Conservation (phyloP, 2,888 invertebrate species). For the Timema cristinae region DNA sequence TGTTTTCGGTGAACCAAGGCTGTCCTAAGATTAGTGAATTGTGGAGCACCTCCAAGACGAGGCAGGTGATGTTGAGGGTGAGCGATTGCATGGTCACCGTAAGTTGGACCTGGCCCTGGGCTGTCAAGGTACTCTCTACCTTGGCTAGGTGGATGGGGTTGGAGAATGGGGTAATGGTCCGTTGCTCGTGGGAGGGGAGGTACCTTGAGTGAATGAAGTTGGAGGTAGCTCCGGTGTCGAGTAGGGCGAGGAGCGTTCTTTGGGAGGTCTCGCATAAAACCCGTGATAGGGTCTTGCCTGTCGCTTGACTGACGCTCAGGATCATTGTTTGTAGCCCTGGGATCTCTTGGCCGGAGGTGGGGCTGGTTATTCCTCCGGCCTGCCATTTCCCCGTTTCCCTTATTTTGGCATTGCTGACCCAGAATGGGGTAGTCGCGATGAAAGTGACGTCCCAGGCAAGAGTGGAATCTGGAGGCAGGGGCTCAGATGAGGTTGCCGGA, state of each 20-base stretch:
- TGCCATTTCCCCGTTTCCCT: neutral
- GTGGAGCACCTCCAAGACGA: too few species aligned
- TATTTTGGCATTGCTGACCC: neutral
- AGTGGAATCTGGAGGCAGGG: neutral
- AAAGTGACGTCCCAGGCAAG: neutral
- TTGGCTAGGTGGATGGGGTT: too few species aligned
- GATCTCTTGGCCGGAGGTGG: neutral
- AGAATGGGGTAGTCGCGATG: neutral
- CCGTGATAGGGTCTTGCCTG: neutral
- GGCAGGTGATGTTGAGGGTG: too few species aligned
- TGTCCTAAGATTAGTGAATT: too few species aligned
- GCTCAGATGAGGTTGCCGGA: neutral
- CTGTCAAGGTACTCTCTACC: too few species aligned
- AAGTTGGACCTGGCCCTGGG: too few species aligned
- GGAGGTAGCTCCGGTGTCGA: too few species aligned
- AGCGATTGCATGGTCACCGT: too few species aligned
- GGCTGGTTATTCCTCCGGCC: neutral
- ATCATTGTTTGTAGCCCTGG: neutral
- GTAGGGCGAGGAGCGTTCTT: too few species aligned
- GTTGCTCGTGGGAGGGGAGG: too few species aligned
- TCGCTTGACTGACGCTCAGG: neutral
- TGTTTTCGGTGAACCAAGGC: neutral
- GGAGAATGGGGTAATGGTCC: too few species aligned
- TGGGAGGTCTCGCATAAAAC: neutral
- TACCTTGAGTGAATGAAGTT: too few species aligned